phyloP scores from a whole-genome alignment of 2,797 vertebrate genomes.

The Erpetoichthys calabaricus region DNA sequence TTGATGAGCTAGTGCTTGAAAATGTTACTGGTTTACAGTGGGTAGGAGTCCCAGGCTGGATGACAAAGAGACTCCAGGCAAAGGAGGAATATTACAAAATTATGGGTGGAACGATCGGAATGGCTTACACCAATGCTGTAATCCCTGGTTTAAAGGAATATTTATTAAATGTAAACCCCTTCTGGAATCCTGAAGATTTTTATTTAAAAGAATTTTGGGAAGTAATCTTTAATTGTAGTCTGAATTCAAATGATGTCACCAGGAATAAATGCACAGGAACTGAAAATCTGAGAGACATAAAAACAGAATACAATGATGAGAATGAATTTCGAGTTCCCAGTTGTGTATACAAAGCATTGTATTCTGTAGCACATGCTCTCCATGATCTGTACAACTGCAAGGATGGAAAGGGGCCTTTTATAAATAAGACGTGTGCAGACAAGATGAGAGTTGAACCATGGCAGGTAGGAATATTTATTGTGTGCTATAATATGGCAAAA shows the following conservation, averaged over 20 bases:
- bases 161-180: constrained; percentile 39
- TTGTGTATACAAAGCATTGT: constrained; percentile 5
- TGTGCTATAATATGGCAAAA: neutral
- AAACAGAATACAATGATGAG: neutral
- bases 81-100: constrained; percentile 30
- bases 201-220: constrained; percentile 57
- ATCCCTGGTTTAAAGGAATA: constrained; percentile 42
- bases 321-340: constrained; percentile 2
- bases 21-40: constrained; percentile 50
- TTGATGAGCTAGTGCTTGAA: constrained; percentile 33
- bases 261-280: constrained; percentile 25
- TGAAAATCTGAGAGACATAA: constrained; percentile 1
- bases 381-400: neutral
- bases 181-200: constrained; percentile 38
- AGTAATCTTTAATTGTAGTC: constrained; percentile 37
- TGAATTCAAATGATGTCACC: constrained; percentile 17
- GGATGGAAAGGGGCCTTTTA: constrained; percentile 2
- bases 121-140: constrained; percentile 32
- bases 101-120: constrained; percentile 45
- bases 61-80: constrained; percentile 45
- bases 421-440: constrained; percentile 5
- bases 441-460: constrained; percentile 3
- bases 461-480: neutral
- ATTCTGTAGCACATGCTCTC: constrained; percentile 3
- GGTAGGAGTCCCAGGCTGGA: constrained; percentile 57